Evolutionary conservation across 2,888 invertebrate genomes (phyloP).

Genomic region (Dysmachus trigonus): DNA sequence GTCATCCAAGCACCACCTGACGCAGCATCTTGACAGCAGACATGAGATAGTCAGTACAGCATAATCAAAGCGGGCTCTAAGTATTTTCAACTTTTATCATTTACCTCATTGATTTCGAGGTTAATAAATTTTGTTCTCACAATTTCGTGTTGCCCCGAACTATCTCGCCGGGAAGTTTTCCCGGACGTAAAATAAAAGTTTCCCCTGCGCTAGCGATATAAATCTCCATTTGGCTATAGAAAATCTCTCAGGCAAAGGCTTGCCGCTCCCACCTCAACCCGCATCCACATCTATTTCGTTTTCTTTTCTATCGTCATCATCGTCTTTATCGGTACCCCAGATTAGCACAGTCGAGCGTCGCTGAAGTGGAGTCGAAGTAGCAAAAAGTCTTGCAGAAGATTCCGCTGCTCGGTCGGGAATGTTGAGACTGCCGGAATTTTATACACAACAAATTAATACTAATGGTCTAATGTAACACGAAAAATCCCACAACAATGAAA

Average conservation of each 20-base stretch:
- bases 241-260: slow-evolving; percentile 11
- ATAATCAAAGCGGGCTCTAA: neutral
- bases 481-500: slow-evolving; percentile 50
- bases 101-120: slow-evolving; percentile 23
- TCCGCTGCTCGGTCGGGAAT: neutral
- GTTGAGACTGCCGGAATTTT: slow-evolving; percentile 17
- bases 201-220: slow-evolving; percentile 42
- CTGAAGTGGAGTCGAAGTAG: slow-evolving; percentile 9
- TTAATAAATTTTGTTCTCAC: slow-evolving; percentile 34
- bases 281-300: neutral
- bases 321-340: slow-evolving; percentile 21
- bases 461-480: slow-evolving; percentile 51
- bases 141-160: neutral
- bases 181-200: slow-evolving; percentile 45
- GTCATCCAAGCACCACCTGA: neutral
- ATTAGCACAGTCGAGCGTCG: slow-evolving; percentile 9
- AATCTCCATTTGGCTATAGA: slow-evolving; percentile 45
- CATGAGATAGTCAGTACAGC: neutral
- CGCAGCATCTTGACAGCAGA: neutral
- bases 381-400: slow-evolving; percentile 12
- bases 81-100: slow-evolving; percentile 25
- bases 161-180: slow-evolving; percentile 27
- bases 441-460: slow-evolving; percentile 51
- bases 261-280: neutral
- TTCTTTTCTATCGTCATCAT: slow-evolving; percentile 14